These are phyloP conservation scores for Proctacanthus coquilletti DNA, from an alignment of 1,140 invertebrate species.

Conservation along the genomic window DNA sequence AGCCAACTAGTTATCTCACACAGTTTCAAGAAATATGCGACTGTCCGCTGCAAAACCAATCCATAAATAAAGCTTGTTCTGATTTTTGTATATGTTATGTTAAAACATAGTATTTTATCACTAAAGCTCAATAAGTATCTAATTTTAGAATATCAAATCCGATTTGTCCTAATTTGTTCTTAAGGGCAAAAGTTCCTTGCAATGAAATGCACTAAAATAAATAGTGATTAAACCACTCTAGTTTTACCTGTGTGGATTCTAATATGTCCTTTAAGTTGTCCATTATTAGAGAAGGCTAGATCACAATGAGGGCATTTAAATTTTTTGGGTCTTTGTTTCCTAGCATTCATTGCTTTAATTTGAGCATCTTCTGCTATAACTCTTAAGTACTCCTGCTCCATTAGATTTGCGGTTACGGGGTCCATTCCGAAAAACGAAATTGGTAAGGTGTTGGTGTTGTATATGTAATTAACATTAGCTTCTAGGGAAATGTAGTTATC, in stretches of 20 bases:
- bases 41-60: no score
- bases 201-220: neutral
- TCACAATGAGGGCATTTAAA: slow-evolving; percentile 78
- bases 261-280: slow-evolving; percentile 79
- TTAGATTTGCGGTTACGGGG: slow-evolving; percentile 23
- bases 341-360: slow-evolving; percentile 40
- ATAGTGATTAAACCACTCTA: neutral
- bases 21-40: no score
- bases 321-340: slow-evolving; percentile 73
- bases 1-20: no score
- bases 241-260: slow-evolving; percentile 73
- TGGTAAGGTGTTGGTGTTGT: no score
- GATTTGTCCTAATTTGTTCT: neutral
- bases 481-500: no score
- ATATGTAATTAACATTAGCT: no score
- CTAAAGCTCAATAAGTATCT: no score
- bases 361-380: slow-evolving; percentile 48
- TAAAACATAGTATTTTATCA: no score
- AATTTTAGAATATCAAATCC: neutral
- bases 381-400: slow-evolving; percentile 48
- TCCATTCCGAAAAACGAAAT: slow-evolving; percentile 24
- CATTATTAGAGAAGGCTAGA: slow-evolving; percentile 84
- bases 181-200: neutral
- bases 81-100: no score
- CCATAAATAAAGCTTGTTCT: no score